Evolutionary conservation across 1,140 invertebrate genomes (phyloP).

Genomic region (Lineus longissimus): DNA sequence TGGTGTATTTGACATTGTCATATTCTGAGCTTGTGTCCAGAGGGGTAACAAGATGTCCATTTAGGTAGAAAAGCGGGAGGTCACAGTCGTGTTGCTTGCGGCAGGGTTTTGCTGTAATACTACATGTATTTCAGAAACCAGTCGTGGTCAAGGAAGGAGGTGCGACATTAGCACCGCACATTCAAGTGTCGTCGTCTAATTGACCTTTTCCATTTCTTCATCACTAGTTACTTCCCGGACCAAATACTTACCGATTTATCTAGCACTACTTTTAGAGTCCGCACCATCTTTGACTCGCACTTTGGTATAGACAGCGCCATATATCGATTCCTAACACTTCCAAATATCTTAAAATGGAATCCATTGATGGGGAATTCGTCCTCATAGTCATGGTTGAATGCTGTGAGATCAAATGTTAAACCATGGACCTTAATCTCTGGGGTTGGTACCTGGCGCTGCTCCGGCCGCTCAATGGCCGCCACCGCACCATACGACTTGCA

Average conservation of each 20-base stretch:
- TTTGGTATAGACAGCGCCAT: slow-evolving; percentile 39
- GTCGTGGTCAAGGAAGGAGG: too few species aligned
- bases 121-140: too few species aligned
- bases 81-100: too few species aligned
- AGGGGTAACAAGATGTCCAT: too few species aligned
- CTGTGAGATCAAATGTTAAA: slow-evolving; percentile 44
- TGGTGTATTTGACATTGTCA: too few species aligned
- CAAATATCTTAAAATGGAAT: slow-evolving; percentile 49
- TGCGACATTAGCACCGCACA: too few species aligned
- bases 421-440: slow-evolving; percentile 44
- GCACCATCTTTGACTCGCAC: slow-evolving; percentile 41
- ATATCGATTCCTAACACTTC: slow-evolving; percentile 39
- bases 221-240: too few species aligned
- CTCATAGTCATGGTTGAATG: slow-evolving; percentile 30
- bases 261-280: slow-evolving; percentile 38
- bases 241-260: slow-evolving; percentile 46
- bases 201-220: too few species aligned
- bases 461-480: slow-evolving; percentile 37
- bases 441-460: slow-evolving; percentile 35
- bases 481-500: slow-evolving; percentile 44
- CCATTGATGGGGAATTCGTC: slow-evolving; percentile 30
- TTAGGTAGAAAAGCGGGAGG: too few species aligned
- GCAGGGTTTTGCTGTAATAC: too few species aligned
- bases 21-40: too few species aligned
- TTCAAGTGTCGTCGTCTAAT: too few species aligned